phyloP scores from a whole-genome alignment of 2,888 invertebrate genomes.

The Melinaea marsaeus region DNA sequence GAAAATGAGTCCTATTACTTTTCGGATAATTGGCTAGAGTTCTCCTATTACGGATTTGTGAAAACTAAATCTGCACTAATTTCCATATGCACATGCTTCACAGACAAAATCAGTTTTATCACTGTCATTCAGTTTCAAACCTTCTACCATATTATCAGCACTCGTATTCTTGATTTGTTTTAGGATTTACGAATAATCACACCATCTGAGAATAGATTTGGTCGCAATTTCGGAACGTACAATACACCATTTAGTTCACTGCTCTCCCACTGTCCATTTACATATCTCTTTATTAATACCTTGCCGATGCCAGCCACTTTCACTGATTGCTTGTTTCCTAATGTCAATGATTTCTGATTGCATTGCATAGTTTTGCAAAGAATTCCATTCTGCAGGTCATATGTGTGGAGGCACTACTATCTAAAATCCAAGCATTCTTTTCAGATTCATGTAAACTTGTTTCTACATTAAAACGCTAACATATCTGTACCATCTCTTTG shows the following conservation, averaged over 20 bases:
- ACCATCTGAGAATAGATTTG: conserved; percentile 30
- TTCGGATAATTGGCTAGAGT: conserved; percentile 3
- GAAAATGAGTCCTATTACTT: too few species aligned
- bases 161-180: conserved; percentile 23
- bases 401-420: conserved; percentile 16
- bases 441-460: too few species aligned
- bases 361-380: conserved; percentile 28
- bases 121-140: conserved; percentile 8
- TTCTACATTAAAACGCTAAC: too few species aligned
- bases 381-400: conserved; percentile 33
- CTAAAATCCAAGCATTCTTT: too few species aligned
- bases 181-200: conserved; percentile 17
- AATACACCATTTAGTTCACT: conserved; percentile 28
- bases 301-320: conserved; percentile 35
- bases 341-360: conserved; percentile 28
- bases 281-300: conserved; percentile 32
- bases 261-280: conserved; percentile 35
- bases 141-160: conserved; percentile 12
- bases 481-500: too few species aligned
- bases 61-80: conserved; percentile 15
- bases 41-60: conserved; percentile 13
- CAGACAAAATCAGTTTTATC: conserved; percentile 13
- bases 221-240: conserved; percentile 25
- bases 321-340: conserved; percentile 33
- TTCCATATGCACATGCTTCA: conserved; percentile 23